Evolutionary conservation across 2,797 vertebrate species (phyloP), one percentile per base, ranked within the genome.

Genomic region (Picus viridis): DNA sequence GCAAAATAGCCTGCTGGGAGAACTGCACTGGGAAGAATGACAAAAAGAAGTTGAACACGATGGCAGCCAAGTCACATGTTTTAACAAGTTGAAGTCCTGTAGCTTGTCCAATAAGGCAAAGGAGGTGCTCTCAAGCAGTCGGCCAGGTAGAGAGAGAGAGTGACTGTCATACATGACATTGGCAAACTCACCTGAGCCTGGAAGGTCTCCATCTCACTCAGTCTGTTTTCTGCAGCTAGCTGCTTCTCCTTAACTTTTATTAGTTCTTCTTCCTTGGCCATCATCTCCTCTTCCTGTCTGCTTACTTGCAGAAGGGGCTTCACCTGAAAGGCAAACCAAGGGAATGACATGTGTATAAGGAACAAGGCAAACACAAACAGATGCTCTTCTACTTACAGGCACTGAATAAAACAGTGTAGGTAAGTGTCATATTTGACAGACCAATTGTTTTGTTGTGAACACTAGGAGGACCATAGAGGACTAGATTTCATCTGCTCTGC

Each of bases 241-340:
- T 99, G 99, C 97, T 98, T 99, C 96, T 99, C 99, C 70, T 98
- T 98, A 58, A 99, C 98, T 92, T 99, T 99, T 45, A 69, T 29
- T 67, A 99, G 97, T 83, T 99, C 99, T 5, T 99, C 98, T 78
- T 99, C 99, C 93, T 99, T 99, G 85, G 99, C 98, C 96, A 98
- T 97, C 98, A 99, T 98, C 97, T 99, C 99, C 85, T 99, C 99
- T 90, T 99, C 99, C 97, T 99, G 99, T 53, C 99, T 98, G 97
- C 98, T 99, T 78, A 99, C 99, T 97, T 99, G 99, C 73, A 99
- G 97, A 94, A 99, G 98, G 3, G 99, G 99, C 94, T 99, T 99
- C 94, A 99, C 99, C 99, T 99, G 75, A 43, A 82, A 78, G 22
- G 27, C 54, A 89, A 32, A 75, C 8, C 75, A 71, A 70, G 8